A percentile compares a stretch with the other conserved stretches of the same genome.
Conservation (phyloP, 2,888 invertebrate species). For the Cephus runcator region DNA sequence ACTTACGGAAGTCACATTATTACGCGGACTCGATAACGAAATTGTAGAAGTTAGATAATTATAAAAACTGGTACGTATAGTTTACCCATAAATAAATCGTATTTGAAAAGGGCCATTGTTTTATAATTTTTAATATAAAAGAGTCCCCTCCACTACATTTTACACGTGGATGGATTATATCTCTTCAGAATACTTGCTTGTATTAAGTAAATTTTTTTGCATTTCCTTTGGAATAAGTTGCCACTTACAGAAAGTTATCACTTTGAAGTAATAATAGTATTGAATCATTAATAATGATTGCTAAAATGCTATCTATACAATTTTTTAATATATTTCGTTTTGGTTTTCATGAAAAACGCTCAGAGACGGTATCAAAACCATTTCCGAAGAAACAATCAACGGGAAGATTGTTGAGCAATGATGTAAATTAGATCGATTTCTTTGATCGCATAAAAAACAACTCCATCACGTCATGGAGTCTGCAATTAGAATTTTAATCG, state of each 20-base stretch:
- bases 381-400: too few species aligned
- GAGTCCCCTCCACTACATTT: background rate
- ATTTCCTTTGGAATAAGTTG: background rate
- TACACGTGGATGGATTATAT: too few species aligned
- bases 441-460: background rate
- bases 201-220: background rate
- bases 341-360: too few species aligned
- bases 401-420: too few species aligned
- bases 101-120: too few species aligned
- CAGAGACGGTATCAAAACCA: background rate
- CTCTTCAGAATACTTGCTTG: background rate
- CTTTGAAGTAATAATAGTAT: too few species aligned
- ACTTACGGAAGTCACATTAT: too few species aligned
- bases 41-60: background rate
- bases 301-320: too few species aligned
- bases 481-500: background rate
- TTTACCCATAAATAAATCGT: too few species aligned
- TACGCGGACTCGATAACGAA: too few species aligned
- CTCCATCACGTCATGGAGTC: background rate
- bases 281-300: too few species aligned
- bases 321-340: background rate
- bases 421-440: background rate
- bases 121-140: background rate
- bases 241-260: too few species aligned
- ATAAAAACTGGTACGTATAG: background rate